These are phyloP conservation scores for Columbina picui DNA, from an alignment of 2,113 vertebrate genomes.

Conservation along the genomic window DNA sequence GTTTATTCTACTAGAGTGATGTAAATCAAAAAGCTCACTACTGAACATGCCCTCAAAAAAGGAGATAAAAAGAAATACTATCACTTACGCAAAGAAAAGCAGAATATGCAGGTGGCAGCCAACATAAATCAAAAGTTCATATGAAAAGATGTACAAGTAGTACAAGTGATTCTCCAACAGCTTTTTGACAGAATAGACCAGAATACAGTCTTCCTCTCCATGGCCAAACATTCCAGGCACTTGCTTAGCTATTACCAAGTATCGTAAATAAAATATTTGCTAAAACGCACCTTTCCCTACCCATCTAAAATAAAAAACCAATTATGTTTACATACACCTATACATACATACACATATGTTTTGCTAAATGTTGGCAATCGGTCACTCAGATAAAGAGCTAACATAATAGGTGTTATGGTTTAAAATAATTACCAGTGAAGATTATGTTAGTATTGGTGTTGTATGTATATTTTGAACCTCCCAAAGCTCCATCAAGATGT, in stretches of 20 bases:
- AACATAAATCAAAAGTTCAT: neutral
- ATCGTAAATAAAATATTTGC: neutral
- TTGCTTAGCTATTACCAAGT: neutral
- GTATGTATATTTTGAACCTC: neutral
- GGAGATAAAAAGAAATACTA: neutral
- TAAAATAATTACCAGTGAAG: neutral
- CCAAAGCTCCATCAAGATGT: neutral
- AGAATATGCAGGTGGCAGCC: neutral
- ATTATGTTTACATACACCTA: neutral
- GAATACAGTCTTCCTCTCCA: neutral
- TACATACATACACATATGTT: neutral
- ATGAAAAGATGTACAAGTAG: neutral
- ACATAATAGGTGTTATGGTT: neutral
- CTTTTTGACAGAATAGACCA: neutral
- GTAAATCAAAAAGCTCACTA: neutral
- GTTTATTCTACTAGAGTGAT: neutral
- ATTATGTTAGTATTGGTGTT: neutral
- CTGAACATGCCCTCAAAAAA: neutral
- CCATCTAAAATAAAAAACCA: neutral
- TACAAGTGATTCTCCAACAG: neutral
- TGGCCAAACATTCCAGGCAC: neutral
- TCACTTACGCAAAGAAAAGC: neutral
- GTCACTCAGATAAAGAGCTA: neutral
- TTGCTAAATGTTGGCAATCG: neutral
- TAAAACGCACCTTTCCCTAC: neutral